Evolutionary conservation across 2,113 vertebrate genomes (phyloP), one percentile per base, ranked within the genome.

Genomic region (Cathartes aura): DNA sequence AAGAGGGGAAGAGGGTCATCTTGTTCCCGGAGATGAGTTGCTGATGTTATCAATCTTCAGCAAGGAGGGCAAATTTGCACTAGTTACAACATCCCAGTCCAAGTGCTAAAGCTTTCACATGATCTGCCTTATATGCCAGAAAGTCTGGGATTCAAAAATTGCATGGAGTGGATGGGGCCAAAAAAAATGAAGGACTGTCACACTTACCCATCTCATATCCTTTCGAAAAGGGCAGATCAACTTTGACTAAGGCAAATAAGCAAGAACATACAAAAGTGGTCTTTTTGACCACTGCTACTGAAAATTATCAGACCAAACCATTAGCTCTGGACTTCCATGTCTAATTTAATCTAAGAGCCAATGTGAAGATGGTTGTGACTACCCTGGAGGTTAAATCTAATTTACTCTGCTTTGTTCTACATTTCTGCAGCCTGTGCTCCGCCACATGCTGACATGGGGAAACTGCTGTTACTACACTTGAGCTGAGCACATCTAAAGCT

Each of bases 1-100:
- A 89, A 72, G 70, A 94, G 70, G 52, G 64, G 53, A 94, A 74
- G 67, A 92, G 23, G 64, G 87, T 93, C 81, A 67, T 87, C 89
- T 93, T 95, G 87, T 96, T 97, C 94, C 89, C 30, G 9, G 60
- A 87, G 56, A 82, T 4, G 64, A 89, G 72, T 0, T 78, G 55
- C 60, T 96, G 96, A 96, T 96, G 56, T 74, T 94, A 96, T 63
- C 97, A 78, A 27, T n/a, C 29, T 72, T 87, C 50, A 82, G 42
- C 56, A 73, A 82, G 34, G 21, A 78, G 23, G 34, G 52, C 47
- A 92, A 71, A 91, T 59, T 24, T 84, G 64, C 27, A 32, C 17
- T 42, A 40, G 24, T 82, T 92, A 63, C 26, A 89, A 59, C 30
- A 59, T 20, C 40, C 34, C 23, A 52, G 42, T 17, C 62, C 72